phyloP scores from a whole-genome alignment of 2,797 vertebrate species.

The Hirundo rustica region DNA sequence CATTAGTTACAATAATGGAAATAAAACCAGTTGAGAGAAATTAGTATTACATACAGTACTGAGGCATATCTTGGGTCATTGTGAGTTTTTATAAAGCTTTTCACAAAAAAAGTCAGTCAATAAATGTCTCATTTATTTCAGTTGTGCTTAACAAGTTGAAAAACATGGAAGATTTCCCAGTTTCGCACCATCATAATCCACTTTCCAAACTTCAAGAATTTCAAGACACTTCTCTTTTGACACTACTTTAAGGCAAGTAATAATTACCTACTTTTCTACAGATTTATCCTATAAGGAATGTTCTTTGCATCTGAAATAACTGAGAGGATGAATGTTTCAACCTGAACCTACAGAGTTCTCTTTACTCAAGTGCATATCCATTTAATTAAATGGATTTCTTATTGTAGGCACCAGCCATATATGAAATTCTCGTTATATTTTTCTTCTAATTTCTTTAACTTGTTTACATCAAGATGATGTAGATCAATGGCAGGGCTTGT shows the following conservation, averaged over 20 bases:
- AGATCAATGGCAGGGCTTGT: not conserved
- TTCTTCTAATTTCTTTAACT: not conserved
- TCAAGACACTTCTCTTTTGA: not conserved
- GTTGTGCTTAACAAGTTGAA: not conserved
- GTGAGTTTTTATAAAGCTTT: not conserved
- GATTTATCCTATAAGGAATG: not conserved
- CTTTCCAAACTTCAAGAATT: not conserved
- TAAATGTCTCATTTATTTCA: not conserved
- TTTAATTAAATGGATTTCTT: not conserved
- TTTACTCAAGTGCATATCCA: not conserved
- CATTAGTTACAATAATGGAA: not conserved
- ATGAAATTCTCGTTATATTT: not conserved
- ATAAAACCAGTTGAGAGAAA: not conserved
- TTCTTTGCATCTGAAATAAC: not conserved
- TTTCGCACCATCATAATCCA: not conserved
- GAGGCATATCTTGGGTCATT: not conserved
- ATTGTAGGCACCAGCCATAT: not conserved
- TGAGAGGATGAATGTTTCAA: not conserved
- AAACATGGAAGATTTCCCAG: not conserved
- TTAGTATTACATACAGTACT: not conserved
- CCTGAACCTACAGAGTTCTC: not conserved
- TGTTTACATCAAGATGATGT: not conserved
- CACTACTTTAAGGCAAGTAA: slow-evolving; percentile 3
- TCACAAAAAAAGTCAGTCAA: not conserved
- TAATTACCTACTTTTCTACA: not conserved